Percentiles rank a stretch among this genome's conserved stretches.
These are phyloP conservation scores for Drosophila colorata DNA, from an alignment of 2,888 invertebrate species.

Conservation along the genomic window DNA sequence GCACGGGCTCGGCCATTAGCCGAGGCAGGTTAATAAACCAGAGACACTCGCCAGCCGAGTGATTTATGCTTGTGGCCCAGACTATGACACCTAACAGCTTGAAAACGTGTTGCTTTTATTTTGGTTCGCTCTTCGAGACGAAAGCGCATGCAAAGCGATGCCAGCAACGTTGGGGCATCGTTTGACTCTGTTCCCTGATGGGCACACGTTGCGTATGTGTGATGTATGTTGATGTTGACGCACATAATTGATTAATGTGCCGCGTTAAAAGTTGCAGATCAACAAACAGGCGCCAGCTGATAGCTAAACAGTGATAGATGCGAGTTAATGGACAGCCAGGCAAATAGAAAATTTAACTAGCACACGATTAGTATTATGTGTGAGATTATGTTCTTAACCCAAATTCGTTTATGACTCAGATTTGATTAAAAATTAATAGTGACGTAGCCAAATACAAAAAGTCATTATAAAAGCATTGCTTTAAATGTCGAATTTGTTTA, in stretches of 20 bases:
- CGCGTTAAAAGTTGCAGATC: slow-evolving; percentile 38
- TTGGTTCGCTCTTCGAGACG: slow-evolving; percentile 25
- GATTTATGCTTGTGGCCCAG: slow-evolving; percentile 73
- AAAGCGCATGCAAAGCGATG: slow-evolving; percentile 28
- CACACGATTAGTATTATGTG: background rate
- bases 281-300: slow-evolving; percentile 52
- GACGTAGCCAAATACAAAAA: background rate
- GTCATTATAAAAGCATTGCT: too few species aligned
- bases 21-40: slow-evolving; percentile 70
- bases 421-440: background rate
- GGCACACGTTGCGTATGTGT: slow-evolving; percentile 66
- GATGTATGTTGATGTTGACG: slow-evolving; percentile 42
- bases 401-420: background rate
- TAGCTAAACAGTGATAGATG: slow-evolving; percentile 20
- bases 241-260: slow-evolving; percentile 56
- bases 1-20: slow-evolving; percentile 67
- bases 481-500: too few species aligned
- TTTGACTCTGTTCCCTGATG: slow-evolving; percentile 11
- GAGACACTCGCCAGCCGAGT: slow-evolving; percentile 53
- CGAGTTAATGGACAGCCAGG: slow-evolving; percentile 21
- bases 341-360: background rate
- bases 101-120: slow-evolving; percentile 62
- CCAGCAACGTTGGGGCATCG: slow-evolving; percentile 6
- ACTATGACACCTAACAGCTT: slow-evolving; percentile 71
- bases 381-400: background rate